A percentile compares a stretch with the other conserved stretches of the same genome.
These are phyloP conservation scores for Montipora capricornis DNA, from an alignment of 64 coral and sea anemone species.

Conservation along the genomic window DNA sequence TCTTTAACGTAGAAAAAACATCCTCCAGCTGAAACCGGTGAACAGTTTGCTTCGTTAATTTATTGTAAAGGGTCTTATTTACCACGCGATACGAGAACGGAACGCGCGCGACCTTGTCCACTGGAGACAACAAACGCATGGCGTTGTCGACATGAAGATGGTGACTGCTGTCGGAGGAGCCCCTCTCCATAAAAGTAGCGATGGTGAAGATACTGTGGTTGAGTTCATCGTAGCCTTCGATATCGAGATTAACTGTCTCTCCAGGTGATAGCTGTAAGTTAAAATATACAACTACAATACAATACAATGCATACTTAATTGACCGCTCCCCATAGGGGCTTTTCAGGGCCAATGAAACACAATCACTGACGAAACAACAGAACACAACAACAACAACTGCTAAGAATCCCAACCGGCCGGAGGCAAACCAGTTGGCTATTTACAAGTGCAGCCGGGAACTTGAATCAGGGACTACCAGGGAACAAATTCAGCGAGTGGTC, in stretches of 20 bases:
- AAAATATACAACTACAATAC: not conserved
- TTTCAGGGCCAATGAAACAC: too few species aligned
- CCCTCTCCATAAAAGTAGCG: slow-evolving; percentile 16
- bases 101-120: slow-evolving; percentile 32
- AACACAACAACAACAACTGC: too few species aligned
- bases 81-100: slow-evolving; percentile 61
- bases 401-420: too few species aligned
- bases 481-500: too few species aligned
- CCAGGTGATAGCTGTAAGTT: slow-evolving; percentile 77
- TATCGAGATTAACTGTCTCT: slow-evolving; percentile 59
- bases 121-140: slow-evolving; percentile 43
- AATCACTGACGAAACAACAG: too few species aligned
- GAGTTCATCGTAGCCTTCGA: slow-evolving; percentile 82
- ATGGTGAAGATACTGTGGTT: slow-evolving; percentile 81
- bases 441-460: too few species aligned
- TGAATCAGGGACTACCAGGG: too few species aligned
- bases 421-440: too few species aligned
- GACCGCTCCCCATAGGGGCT: too few species aligned
- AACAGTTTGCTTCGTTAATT: not conserved
- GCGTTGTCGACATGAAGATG: slow-evolving; percentile 29
- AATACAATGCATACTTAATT: too few species aligned
- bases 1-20: slow-evolving; percentile 22
- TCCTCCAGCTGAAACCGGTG: slow-evolving; percentile 48
- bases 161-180: not conserved
- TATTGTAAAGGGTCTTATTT: not conserved